Conservation (phyloP, 2,888 invertebrate species). For the Synergus japonicus region DNA sequence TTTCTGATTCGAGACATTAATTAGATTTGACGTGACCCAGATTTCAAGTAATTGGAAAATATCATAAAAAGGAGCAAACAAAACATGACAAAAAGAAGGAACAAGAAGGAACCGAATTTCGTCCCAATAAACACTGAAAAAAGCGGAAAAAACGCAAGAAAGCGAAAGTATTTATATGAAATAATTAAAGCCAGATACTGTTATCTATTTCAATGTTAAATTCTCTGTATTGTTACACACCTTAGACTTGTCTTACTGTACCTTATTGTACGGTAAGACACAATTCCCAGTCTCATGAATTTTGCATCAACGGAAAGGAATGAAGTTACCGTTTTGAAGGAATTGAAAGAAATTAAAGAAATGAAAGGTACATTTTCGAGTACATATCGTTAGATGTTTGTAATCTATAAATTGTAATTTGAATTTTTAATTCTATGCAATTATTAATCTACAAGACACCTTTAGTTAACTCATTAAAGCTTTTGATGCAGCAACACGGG, state of each 20-base stretch:
- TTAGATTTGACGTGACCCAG: slow-evolving; percentile 24
- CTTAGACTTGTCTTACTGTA: background rate
- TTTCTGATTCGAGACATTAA: slow-evolving; percentile 26
- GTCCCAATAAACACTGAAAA: background rate
- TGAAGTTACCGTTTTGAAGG: slow-evolving; percentile 31
- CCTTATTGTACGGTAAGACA: slow-evolving; percentile 32
- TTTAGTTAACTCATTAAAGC: slow-evolving; percentile 11
- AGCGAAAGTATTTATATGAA: background rate
- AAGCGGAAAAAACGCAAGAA: background rate
- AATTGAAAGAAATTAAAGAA: slow-evolving; percentile 1
- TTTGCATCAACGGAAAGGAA: slow-evolving; percentile 10
- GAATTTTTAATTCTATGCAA: background rate
- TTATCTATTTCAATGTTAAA: slow-evolving; percentile 12
- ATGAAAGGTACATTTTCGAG: slow-evolving; percentile 12
- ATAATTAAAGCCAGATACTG: slow-evolving; percentile 1
- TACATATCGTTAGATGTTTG: background rate
- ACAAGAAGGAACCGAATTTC: background rate
- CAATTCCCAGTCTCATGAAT: slow-evolving; percentile 16
- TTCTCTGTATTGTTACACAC: slow-evolving; percentile 11
- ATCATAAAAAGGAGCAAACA: background rate
- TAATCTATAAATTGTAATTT: slow-evolving; percentile 6
- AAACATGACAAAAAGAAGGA: background rate
- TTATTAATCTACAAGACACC: background rate
- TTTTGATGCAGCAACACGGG: background rate
- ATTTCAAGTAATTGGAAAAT: background rate